Evolutionary conservation across 2,888 invertebrate genomes (phyloP).

Genomic region (Pristionchus entomophagus): DNA sequence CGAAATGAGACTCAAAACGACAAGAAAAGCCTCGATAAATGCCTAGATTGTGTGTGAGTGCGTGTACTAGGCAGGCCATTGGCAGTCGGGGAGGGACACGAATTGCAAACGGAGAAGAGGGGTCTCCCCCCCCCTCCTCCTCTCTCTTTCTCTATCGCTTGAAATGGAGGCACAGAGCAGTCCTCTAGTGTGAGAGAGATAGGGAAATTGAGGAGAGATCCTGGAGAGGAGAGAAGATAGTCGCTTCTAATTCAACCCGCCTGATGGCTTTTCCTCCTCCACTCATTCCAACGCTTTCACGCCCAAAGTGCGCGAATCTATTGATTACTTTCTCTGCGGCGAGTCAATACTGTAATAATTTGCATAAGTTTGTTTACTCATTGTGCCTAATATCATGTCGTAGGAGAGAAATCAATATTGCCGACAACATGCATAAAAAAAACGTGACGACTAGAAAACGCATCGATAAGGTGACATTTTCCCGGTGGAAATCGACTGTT

Average conservation of each 20-base stretch:
- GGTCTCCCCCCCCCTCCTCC: neutral
- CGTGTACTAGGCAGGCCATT: constrained; percentile 23
- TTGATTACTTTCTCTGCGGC: no score
- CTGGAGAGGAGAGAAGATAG: neutral
- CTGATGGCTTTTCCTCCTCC: neutral
- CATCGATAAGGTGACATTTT: neutral
- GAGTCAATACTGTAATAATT: no score
- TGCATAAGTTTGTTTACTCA: no score
- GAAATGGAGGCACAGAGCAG: neutral
- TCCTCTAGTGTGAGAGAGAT: no score
- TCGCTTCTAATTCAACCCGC: constrained; percentile 1
- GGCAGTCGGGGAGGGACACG: neutral
- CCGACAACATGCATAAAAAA: neutral
- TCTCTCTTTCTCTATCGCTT: neutral
- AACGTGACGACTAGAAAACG: no score
- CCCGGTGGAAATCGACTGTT: neutral
- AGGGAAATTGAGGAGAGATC: neutral
- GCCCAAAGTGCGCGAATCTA: no score
- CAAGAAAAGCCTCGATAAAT: neutral
- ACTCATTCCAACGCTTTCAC: no score
- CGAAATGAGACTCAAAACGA: neutral
- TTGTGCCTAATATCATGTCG: no score
- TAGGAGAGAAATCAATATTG: neutral
- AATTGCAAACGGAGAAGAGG: constrained; percentile 8
- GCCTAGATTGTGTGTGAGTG: neutral